Conservation (phyloP, 2,113 vertebrate species). For the Antennarius striatus region DNA sequence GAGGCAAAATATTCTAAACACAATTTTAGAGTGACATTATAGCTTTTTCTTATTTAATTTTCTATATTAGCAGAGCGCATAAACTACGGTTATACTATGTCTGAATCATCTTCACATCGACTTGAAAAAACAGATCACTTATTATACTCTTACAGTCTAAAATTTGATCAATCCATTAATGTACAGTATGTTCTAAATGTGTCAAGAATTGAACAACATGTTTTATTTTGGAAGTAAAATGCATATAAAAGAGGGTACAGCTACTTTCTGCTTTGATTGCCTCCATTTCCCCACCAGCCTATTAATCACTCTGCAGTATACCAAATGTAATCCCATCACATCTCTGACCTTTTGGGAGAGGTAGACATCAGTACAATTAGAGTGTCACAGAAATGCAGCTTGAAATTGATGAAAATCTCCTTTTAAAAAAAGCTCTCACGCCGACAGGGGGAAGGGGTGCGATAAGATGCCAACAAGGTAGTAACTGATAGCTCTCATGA, state of each 20-base stretch:
- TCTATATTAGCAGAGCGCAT: no score
- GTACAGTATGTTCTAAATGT: background rate
- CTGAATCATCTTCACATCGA: no score
- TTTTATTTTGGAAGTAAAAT: background rate
- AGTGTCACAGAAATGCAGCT: constrained; percentile 76
- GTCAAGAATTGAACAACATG: background rate
- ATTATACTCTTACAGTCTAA: no score
- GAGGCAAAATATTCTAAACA: background rate
- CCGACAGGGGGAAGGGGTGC: constrained; percentile 83
- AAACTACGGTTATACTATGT: no score
- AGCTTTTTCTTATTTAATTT: no score
- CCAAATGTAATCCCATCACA: constrained; percentile 87
- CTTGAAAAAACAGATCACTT: no score
- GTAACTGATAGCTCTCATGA: constrained; percentile 83
- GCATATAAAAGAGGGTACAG: constrained; percentile 3
- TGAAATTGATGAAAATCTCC: constrained; percentile 85
- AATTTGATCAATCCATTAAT: no score
- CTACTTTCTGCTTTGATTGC: constrained; percentile 26
- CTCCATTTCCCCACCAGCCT: constrained; percentile 51
- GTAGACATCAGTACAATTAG: constrained; percentile 87
- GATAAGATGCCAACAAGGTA: constrained; percentile 84
- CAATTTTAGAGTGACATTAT: no score
- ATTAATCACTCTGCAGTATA: constrained; percentile 83
- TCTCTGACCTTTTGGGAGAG: constrained; percentile 83
- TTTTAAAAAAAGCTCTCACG: constrained; percentile 79